These are phyloP conservation scores for Gobiocypris rarus DNA, from an alignment of 2,113 vertebrate genomes.

Conservation along the genomic window DNA sequence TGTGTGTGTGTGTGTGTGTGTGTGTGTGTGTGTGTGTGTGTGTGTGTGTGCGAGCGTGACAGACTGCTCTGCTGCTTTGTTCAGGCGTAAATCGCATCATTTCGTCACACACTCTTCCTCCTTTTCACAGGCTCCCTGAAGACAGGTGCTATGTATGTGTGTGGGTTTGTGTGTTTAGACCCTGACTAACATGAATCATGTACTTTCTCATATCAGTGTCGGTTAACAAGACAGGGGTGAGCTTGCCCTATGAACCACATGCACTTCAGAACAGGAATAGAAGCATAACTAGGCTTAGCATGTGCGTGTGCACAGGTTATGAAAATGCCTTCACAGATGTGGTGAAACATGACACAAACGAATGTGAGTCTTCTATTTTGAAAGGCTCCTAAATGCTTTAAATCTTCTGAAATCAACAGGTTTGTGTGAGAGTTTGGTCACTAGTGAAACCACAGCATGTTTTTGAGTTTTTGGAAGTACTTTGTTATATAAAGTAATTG, in stretches of 20 bases:
- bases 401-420: not conserved
- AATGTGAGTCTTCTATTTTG: not conserved
- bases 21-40: conserved; percentile 20
- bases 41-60: conserved; percentile 40
- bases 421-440: not conserved
- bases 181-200: conserved; percentile 81
- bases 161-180: conserved; percentile 64
- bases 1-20: conserved; percentile 15
- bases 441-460: not conserved
- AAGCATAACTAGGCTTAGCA: conserved; percentile 1
- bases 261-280: conserved; percentile 1
- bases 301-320: not conserved
- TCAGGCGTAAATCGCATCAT: conserved; percentile 62
- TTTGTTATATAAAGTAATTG: not conserved
- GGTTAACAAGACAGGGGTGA: conserved; percentile 78
- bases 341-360: not conserved
- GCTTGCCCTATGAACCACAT: conserved; percentile 64
- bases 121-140: conserved; percentile 62
- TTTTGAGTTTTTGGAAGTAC: not conserved
- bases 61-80: conserved; percentile 56
- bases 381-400: not conserved
- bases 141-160: conserved; percentile 57
- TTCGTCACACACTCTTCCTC: conserved; percentile 60
- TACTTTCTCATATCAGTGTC: conserved; percentile 81
- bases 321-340: not conserved